Conservation (phyloP, 2,797 vertebrate species). For the Amniataba percoides region DNA sequence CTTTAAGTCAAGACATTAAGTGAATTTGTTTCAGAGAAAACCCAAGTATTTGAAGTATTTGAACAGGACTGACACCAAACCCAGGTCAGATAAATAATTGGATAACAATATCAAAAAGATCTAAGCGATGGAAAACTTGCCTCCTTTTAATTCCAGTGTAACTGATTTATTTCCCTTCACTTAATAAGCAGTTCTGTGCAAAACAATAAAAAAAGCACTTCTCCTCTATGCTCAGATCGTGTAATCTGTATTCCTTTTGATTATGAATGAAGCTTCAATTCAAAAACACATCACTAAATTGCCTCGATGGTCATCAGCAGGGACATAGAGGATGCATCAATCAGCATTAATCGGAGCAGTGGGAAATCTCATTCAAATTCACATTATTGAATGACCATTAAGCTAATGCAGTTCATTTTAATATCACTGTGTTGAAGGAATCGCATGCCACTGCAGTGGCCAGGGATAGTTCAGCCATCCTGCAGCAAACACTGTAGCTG, state of each 20-base stretch:
- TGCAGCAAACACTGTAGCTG: conserved; percentile 35
- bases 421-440: conserved; percentile 24
- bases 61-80: conserved; percentile 15
- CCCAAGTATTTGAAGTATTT: not conserved
- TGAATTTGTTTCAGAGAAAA: conserved; percentile 26
- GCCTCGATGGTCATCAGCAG: conserved; percentile 21
- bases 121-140: conserved; percentile 5
- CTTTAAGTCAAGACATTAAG: conserved; percentile 36
- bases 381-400: conserved; percentile 51
- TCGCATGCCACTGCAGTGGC: conserved; percentile 19
- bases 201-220: not conserved
- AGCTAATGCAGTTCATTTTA: conserved; percentile 48
- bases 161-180: conserved; percentile 14
- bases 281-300: conserved; percentile 42
- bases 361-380: conserved; percentile 49
- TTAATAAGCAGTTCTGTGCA: not conserved
- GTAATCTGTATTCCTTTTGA: conserved; percentile 23
- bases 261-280: conserved; percentile 27
- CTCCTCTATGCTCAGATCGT: not conserved
- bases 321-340: conserved; percentile 42
- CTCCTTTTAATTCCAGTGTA: conserved; percentile 18
- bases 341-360: conserved; percentile 50
- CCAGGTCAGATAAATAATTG: conserved; percentile 12
- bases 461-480: conserved; percentile 38
- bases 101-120: conserved; percentile 39